Evolutionary conservation across 2,888 invertebrate species (phyloP).

Genomic region (Morinoia aosen): DNA sequence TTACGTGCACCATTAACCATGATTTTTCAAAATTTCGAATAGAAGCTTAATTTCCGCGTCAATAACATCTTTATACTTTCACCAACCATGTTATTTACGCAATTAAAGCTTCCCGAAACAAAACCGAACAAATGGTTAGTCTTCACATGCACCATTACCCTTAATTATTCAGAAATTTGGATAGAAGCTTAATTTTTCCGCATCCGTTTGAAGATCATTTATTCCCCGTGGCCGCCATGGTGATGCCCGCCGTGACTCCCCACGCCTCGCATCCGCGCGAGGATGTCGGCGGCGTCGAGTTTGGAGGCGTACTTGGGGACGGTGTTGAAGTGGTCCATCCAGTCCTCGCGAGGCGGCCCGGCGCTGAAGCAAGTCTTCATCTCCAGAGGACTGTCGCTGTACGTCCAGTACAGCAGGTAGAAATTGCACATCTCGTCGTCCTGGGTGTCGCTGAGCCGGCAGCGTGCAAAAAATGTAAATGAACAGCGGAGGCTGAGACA

Average conservation of each 20-base stretch:
- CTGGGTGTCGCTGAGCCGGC: slow-evolving; percentile 68
- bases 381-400: slow-evolving; percentile 78
- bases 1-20: too few relatives aligned
- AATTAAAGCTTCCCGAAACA: too few relatives aligned
- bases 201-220: not conserved
- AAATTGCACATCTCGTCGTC: slow-evolving; percentile 72
- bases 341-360: slow-evolving; percentile 89
- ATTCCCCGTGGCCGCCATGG: not conserved
- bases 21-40: too few relatives aligned
- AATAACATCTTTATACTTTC: too few relatives aligned
- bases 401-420: slow-evolving; percentile 71
- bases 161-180: too few relatives aligned
- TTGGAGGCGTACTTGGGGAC: slow-evolving; percentile 60
- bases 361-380: slow-evolving; percentile 86
- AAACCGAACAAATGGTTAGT: too few relatives aligned
- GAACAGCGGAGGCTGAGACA: not conserved
- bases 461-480: not conserved
- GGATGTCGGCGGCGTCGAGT: slow-evolving; percentile 32
- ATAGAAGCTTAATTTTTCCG: not conserved
- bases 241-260: not conserved
- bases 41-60: too few relatives aligned
- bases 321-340: slow-evolving; percentile 73
- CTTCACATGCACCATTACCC: too few relatives aligned
- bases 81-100: too few relatives aligned
- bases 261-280: not conserved